phyloP scores from a whole-genome alignment of 2,888 invertebrate genomes.

The Hanleya hanleyi region DNA sequence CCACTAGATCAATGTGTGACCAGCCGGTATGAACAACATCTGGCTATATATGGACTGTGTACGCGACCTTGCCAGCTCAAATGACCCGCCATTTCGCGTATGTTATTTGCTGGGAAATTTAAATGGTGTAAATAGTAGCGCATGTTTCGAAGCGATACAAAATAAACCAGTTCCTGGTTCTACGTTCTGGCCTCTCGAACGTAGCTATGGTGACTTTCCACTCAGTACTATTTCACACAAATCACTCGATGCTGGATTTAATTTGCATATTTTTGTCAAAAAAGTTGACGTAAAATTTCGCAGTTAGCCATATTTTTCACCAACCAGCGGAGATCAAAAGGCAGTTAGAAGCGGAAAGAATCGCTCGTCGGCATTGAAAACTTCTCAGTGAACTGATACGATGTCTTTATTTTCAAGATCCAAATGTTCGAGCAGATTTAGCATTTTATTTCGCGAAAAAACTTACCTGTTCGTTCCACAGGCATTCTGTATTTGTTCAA shows the following conservation, averaged over 20 bases:
- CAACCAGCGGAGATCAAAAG: background rate
- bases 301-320: background rate
- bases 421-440: background rate
- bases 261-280: background rate
- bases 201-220: too few relatives aligned
- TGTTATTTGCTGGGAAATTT: slow-evolving; percentile 66
- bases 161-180: background rate
- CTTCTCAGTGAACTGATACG: background rate
- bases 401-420: background rate
- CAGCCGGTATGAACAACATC: too few relatives aligned
- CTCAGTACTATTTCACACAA: background rate
- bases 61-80: slow-evolving; percentile 40
- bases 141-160: background rate
- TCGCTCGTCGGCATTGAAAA: background rate
- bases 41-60: too few relatives aligned
- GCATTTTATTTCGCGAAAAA: background rate
- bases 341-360: background rate
- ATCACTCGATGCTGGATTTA: background rate
- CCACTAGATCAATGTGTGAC: too few relatives aligned
- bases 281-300: background rate
- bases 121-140: slow-evolving; percentile 43
- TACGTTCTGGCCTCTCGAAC: too few relatives aligned
- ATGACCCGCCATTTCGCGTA: slow-evolving; percentile 60
- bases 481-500: slow-evolving; percentile 73
- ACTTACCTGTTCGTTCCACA: slow-evolving; percentile 44